A percentile compares a stretch with the other conserved stretches of the same genome.
Evolutionary conservation across 1,140 invertebrate species (phyloP).

Genomic region (Bombus waltoni): DNA sequence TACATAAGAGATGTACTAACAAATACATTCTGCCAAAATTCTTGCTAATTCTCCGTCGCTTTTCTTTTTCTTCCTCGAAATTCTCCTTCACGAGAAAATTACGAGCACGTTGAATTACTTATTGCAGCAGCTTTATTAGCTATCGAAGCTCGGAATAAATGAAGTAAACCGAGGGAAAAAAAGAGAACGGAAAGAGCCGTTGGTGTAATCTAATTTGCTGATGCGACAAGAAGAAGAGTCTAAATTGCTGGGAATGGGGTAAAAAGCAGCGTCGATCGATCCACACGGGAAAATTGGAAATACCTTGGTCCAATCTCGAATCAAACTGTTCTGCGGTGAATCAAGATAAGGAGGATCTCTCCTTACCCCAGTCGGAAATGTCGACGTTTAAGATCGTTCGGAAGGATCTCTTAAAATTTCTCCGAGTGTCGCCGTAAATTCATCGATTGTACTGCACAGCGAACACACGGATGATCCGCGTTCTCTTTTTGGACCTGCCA

Average conservation of each 20-base stretch:
- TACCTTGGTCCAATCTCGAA: conserved; percentile 31
- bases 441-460: conserved; percentile 4
- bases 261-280: conserved; percentile 32
- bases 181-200: not conserved
- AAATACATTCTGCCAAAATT: not conserved
- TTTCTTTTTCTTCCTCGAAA: not conserved
- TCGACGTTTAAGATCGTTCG: conserved; percentile 2
- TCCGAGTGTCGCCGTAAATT: conserved; percentile 27
- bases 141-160: not conserved
- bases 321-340: conserved; percentile 24
- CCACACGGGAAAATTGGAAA: conserved; percentile 35
- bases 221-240: conserved; percentile 22
- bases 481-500: not conserved
- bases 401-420: conserved; percentile 22
- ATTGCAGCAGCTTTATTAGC: not conserved
- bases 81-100: not conserved
- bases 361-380: not conserved
- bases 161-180: not conserved
- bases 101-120: not conserved
- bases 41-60: too few relatives aligned
- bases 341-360: conserved; percentile 32
- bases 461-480: too few relatives aligned
- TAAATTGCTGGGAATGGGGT: conserved; percentile 12
- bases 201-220: conserved; percentile 48
- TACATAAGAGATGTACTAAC: not conserved